Percentiles rank a stretch among this genome's conserved stretches.
These are phyloP conservation scores for Distichodus sexfasciatus DNA, from an alignment of 2,797 vertebrate species.

Conservation along the genomic window DNA sequence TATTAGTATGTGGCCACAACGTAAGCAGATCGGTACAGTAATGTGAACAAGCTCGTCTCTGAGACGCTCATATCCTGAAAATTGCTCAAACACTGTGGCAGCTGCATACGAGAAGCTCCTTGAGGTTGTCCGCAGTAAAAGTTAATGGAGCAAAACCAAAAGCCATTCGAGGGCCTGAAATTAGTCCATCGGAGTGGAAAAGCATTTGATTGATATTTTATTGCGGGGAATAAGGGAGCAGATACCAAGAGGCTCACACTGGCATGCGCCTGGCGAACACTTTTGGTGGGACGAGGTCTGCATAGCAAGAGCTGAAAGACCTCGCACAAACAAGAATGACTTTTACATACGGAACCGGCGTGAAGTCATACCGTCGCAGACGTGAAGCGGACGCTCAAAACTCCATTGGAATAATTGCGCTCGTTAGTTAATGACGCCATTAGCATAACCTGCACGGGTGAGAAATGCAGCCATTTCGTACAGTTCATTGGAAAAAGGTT, in stretches of 20 bases:
- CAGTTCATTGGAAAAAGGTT: not conserved
- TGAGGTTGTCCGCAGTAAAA: conserved; percentile 61
- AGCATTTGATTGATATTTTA: conserved; percentile 62
- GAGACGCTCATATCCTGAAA: conserved; percentile 26
- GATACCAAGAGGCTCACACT: conserved; percentile 48
- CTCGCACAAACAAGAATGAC: conserved; percentile 20
- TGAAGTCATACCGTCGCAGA: not conserved
- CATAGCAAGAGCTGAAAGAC: conserved; percentile 33
- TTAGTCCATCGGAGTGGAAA: conserved; percentile 53
- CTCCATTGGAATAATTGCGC: not conserved
- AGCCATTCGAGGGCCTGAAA: conserved; percentile 59
- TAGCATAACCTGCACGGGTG: not conserved
- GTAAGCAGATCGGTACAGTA: conserved; percentile 7
- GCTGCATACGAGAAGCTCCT: conserved; percentile 51
- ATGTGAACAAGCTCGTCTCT: conserved; percentile 27
- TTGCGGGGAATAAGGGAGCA: conserved; percentile 51
- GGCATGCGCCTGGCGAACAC: conserved; percentile 32
- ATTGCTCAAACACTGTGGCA: conserved; percentile 39
- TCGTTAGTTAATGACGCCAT: not conserved
- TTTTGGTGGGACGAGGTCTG: conserved; percentile 38
- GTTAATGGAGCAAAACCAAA: conserved; percentile 61
- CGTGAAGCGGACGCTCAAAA: conserved; percentile 19
- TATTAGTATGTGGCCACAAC: conserved; percentile 12
- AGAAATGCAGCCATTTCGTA: not conserved
- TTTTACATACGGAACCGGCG: conserved; percentile 32